Evolutionary conservation across 2,113 vertebrate species (phyloP).

Genomic region (Pterocles gutturalis): DNA sequence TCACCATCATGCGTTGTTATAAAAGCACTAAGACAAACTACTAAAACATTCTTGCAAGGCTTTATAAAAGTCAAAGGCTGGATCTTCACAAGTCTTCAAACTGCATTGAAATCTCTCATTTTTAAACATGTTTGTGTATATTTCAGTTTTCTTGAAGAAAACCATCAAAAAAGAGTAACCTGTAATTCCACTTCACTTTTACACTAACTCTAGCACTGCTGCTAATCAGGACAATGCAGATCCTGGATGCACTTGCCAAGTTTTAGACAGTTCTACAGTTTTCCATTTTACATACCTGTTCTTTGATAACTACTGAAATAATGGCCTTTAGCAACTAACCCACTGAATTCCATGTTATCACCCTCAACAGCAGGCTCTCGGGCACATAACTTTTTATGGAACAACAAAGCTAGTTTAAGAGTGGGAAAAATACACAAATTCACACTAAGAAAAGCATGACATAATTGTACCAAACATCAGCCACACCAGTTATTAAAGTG

Average conservation of each 20-base stretch:
- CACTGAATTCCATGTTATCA: not conserved
- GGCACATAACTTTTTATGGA: not conserved
- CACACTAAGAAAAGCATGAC: not conserved
- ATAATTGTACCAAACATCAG: not conserved
- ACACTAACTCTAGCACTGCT: not conserved
- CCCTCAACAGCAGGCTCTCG: not conserved
- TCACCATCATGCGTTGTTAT: not conserved
- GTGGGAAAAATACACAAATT: not conserved
- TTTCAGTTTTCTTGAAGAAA: not conserved
- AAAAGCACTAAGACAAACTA: not conserved
- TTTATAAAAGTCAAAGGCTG: not conserved
- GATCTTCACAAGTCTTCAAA: not conserved
- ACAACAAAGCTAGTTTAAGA: not conserved
- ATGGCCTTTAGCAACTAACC: not conserved
- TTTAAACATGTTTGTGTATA: not conserved
- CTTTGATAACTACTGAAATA: not conserved
- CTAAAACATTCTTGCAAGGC: not conserved
- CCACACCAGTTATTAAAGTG: not conserved
- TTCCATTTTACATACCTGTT: not conserved
- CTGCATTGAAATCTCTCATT: not conserved
- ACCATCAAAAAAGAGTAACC: not conserved
- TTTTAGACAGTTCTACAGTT: not conserved
- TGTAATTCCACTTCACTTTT: not conserved
- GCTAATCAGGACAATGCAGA: not conserved
- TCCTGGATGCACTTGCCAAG: not conserved